Percentiles rank a stretch among this genome's conserved stretches.
Evolutionary conservation across 2,888 invertebrate genomes (phyloP).

Genomic region (Ptilodon capucinus): DNA sequence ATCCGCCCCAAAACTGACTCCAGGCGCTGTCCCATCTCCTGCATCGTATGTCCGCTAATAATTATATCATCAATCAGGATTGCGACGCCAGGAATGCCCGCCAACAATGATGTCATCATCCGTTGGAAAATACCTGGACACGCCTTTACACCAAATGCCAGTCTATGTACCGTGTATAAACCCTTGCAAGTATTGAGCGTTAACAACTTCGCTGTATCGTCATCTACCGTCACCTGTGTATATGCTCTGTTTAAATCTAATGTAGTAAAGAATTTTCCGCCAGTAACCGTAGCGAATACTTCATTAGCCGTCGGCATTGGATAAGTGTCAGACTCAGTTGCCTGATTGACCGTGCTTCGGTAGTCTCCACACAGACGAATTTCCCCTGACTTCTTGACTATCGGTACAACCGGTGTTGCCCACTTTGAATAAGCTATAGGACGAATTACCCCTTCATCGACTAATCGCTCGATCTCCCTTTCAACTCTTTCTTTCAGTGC

Average conservation of each 20-base stretch:
- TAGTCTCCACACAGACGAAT: constrained; percentile 26
- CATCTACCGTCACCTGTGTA: constrained; percentile 20
- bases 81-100: constrained; percentile 18
- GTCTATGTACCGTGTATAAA: constrained; percentile 15
- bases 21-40: constrained; percentile 8
- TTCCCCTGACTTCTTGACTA: constrained; percentile 23
- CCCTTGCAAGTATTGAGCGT: constrained; percentile 31
- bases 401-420: constrained; percentile 36
- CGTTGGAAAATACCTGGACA: constrained; percentile 27
- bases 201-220: constrained; percentile 20
- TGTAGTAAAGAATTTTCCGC: constrained; percentile 18
- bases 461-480: constrained; percentile 15
- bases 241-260: constrained; percentile 24
- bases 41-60: constrained; percentile 13
- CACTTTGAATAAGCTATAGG: constrained; percentile 19
- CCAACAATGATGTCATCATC: constrained; percentile 17
- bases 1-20: constrained; percentile 6
- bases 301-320: constrained; percentile 16
- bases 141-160: constrained; percentile 22
- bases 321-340: constrained; percentile 24
- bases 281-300: constrained; percentile 20
- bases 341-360: constrained; percentile 23
- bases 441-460: constrained; percentile 2
- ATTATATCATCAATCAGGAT: constrained; percentile 31
- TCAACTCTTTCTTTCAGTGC: constrained; percentile 24